Evolutionary conservation across 1,140 invertebrate species (phyloP).

Genomic region (Drosophila kohkoa): DNA sequence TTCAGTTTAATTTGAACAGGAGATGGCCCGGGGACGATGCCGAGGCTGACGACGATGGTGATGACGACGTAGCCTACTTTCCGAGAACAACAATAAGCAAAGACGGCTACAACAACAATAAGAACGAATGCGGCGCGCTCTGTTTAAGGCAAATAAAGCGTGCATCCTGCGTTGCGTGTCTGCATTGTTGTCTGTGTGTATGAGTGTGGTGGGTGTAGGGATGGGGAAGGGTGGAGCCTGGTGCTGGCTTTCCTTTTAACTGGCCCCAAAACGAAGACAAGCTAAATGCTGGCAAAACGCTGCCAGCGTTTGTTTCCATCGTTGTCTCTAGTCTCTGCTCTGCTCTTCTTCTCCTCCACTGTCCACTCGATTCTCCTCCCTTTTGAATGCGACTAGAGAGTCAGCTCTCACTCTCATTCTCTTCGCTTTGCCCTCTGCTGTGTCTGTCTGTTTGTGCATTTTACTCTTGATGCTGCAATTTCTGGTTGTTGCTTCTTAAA

Average conservation of each 20-base stretch:
- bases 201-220: background rate
- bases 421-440: background rate
- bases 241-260: constrained; percentile 6
- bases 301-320: constrained; percentile 30
- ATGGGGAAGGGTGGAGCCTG: background rate
- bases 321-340: background rate
- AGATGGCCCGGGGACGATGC: constrained; percentile 52
- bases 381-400: constrained; percentile 17
- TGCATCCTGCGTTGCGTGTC: constrained; percentile 69
- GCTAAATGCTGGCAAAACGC: constrained; percentile 50
- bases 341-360: background rate
- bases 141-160: constrained; percentile 69
- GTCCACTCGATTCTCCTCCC: constrained; percentile 15
- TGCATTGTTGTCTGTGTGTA: constrained; percentile 36
- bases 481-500: constrained; percentile 57
- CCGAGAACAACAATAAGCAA: constrained; percentile 46
- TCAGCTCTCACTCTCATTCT: background rate
- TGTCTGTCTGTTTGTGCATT: constrained; percentile 34
- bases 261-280: constrained; percentile 58
- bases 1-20: constrained; percentile 82
- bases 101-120: constrained; percentile 40
- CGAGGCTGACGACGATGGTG: constrained; percentile 18
- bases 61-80: constrained; percentile 71
- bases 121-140: constrained; percentile 31
- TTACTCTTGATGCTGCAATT: constrained; percentile 45